phyloP scores from a whole-genome alignment of 2,113 vertebrate genomes.

The Rattus rattus region DNA sequence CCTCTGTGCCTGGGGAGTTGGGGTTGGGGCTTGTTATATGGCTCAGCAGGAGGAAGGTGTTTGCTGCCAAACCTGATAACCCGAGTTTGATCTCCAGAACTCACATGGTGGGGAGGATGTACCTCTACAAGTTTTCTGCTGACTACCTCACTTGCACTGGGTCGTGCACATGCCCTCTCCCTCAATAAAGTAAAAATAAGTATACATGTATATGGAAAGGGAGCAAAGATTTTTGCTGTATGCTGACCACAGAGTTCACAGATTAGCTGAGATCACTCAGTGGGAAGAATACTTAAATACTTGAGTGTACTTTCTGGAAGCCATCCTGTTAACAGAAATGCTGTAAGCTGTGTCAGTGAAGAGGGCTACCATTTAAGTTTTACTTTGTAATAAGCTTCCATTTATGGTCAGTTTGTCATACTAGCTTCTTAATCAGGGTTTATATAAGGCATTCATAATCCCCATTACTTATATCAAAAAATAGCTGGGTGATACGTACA shows the following conservation, averaged over 20 bases:
- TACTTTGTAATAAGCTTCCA: slow-evolving; percentile 26
- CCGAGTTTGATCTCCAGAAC: background rate
- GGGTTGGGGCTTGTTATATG: background rate
- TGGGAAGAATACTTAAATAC: slow-evolving; percentile 51
- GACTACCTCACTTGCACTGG: background rate
- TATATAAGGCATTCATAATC: background rate
- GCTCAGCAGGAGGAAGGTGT: background rate
- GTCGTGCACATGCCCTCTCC: background rate
- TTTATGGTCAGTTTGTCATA: slow-evolving; percentile 50
- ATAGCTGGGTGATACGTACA: slow-evolving; percentile 1
- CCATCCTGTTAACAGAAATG: slow-evolving; percentile 39
- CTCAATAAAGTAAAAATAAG: background rate
- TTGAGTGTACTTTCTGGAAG: slow-evolving; percentile 62
- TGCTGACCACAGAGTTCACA: slow-evolving; percentile 43
- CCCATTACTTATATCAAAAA: slow-evolving; percentile 14
- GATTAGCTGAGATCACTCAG: slow-evolving; percentile 16
- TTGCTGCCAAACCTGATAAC: background rate
- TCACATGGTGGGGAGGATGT: background rate
- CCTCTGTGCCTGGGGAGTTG: background rate
- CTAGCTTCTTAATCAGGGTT: slow-evolving; percentile 21
- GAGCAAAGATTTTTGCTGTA: slow-evolving; percentile 17
- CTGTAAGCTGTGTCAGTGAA: slow-evolving; percentile 15
- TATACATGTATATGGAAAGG: background rate
- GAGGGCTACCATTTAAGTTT: slow-evolving; percentile 7
- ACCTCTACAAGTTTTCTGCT: background rate